phyloP scores from a whole-genome alignment of 2,113 vertebrate species.

The Oceanites oceanicus region DNA sequence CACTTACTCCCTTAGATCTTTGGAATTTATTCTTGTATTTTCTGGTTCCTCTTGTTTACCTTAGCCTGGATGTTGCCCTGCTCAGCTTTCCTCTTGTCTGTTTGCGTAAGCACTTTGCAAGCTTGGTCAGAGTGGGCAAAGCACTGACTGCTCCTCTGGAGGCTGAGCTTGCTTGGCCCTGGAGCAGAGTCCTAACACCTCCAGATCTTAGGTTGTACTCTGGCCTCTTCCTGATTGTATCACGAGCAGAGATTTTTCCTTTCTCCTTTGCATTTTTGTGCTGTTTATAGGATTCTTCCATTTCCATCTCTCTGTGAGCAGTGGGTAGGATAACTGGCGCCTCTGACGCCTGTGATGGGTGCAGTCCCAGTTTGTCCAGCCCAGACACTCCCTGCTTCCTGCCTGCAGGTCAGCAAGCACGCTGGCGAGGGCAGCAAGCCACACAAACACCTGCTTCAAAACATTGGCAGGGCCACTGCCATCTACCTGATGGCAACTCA shows the following conservation, averaged over 20 bases:
- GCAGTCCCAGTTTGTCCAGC: neutral
- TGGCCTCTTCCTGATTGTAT: neutral
- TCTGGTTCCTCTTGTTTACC: neutral
- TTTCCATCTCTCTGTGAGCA: fast-evolving
- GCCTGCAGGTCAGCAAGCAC: fast-evolving
- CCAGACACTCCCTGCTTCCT: neutral
- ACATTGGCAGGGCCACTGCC: neutral
- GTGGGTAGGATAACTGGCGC: neutral
- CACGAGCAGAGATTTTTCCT: neutral
- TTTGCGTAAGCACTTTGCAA: neutral
- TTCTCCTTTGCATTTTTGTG: neutral
- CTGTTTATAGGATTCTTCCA: neutral
- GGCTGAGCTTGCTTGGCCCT: neutral
- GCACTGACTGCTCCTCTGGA: neutral
- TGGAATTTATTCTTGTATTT: neutral
- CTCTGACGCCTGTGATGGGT: neutral
- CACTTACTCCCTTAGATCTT: neutral
- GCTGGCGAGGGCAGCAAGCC: neutral
- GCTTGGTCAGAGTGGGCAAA: neutral
- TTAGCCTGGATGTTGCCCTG: neutral
- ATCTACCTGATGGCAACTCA: neutral
- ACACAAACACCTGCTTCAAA: neutral
- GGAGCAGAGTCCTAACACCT: neutral
- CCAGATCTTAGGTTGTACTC: neutral
- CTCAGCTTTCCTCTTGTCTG: neutral